phyloP scores from a whole-genome alignment of 1,140 invertebrate genomes.

The Drosophila arawakana region DNA sequence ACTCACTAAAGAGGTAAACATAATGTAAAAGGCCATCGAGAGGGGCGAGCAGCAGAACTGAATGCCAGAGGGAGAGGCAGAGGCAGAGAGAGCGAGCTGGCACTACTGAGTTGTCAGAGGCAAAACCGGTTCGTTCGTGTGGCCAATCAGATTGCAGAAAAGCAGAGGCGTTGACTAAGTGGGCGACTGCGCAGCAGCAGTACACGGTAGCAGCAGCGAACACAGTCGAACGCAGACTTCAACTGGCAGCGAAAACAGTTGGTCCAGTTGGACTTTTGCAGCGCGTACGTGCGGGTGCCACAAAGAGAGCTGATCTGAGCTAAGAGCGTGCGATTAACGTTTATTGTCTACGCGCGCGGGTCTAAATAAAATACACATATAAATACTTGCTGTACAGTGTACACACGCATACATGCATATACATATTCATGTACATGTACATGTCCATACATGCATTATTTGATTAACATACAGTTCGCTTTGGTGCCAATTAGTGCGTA shows the following conservation, averaged over 20 bases:
- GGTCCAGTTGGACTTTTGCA: slow-evolving; percentile 75
- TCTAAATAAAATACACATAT: slow-evolving; percentile 9
- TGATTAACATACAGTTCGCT: slow-evolving; percentile 42
- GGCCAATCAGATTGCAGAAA: slow-evolving; percentile 38
- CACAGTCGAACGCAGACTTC: slow-evolving; percentile 18
- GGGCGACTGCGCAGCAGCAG: slow-evolving; percentile 47
- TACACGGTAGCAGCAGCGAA: slow-evolving; percentile 9
- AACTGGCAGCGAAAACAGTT: slow-evolving; percentile 42
- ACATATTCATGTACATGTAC: not conserved
- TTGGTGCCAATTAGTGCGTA: slow-evolving; percentile 37
- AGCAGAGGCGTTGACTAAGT: slow-evolving; percentile 45
- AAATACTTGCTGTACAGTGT: slow-evolving; percentile 21
- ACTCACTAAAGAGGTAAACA: slow-evolving; percentile 60
- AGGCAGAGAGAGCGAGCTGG: slow-evolving; percentile 31
- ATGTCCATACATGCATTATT: slow-evolving; percentile 24
- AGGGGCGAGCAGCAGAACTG: slow-evolving; percentile 17
- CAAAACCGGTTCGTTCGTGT: slow-evolving; percentile 39
- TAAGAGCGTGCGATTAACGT: slow-evolving; percentile 15
- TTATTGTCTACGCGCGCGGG: slow-evolving; percentile 36
- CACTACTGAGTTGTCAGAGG: slow-evolving; percentile 5
- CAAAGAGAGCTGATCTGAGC: slow-evolving; percentile 25
- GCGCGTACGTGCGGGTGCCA: slow-evolving; percentile 76
- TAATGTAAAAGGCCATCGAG: slow-evolving; percentile 47
- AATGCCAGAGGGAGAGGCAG: slow-evolving; percentile 8
- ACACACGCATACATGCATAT: slow-evolving; percentile 1